Base-by-base conservation (phyloP, 2,797 vertebrate genomes). In the Lagodon rhomboides region DNA sequence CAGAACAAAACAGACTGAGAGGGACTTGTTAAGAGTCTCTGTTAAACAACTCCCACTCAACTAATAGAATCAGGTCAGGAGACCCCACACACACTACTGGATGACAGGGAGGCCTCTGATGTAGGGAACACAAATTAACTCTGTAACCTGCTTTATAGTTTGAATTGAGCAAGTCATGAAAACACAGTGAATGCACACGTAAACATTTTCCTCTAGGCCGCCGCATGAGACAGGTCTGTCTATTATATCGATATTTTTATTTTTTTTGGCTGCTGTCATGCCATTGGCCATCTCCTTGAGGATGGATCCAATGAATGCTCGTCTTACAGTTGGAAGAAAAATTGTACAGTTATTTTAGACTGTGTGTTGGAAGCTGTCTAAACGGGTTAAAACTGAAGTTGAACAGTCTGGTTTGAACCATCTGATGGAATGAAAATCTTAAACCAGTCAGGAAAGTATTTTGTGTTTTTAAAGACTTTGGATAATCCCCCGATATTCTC, bases 401-500 rank as follows among this genome's bases (percentile, higher is more conserved):
- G 27, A 59, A 23, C 77, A 80, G 64, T 0, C 49, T 49, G 25
- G 22, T 59, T 58, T 18, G n/a, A 16, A 12, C 15, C 25, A 17
- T 43, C 49, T 30, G 27, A 66, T 0, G 4, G 18, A 59, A 68
- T 23, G 11, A 16, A 27, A 75, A 25, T 23, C 11, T 58, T 20
- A 79, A 68, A 79, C 4, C 5, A 27, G 46, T 50, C 22, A 38
- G 41, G 17, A 70, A 50, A 20, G 12, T 16, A 56, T 54, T 12
- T 59, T 8, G 3, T 43, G 47, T 65, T 51, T 75, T 22, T 44
- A 51, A 54, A 22, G 44, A 2, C 12, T 25, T 55, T 49, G 30
- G 50, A 79, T 41, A 17, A 58, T 38, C 41, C 38, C 25, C 53
- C 73, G 64, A 64, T 60, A 55, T 64, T 49, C 30, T 73, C 64